A percentile compares a stretch with the other conserved stretches of the same genome.
phyloP scores from a whole-genome alignment of 2,797 vertebrate species.

The Anisognathus igniventris region DNA sequence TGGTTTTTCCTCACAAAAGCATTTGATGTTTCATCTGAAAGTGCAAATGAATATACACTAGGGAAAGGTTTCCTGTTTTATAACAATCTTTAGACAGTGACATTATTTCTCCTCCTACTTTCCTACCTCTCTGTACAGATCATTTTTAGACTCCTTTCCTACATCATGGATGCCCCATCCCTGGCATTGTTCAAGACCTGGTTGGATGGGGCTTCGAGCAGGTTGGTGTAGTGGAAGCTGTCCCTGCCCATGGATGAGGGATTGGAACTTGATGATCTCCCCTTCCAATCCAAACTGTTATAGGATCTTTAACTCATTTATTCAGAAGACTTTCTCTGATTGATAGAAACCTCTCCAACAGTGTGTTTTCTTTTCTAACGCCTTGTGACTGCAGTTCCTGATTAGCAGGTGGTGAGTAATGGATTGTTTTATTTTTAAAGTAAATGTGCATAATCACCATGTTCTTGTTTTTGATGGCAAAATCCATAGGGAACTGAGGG shows the following conservation, averaged over 20 bases:
- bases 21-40: background rate
- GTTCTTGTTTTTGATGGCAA: background rate
- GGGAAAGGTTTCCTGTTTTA: background rate
- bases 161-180: background rate
- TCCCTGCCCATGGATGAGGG: background rate
- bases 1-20: background rate
- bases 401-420: background rate
- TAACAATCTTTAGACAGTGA: background rate
- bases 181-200: background rate
- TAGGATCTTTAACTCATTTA: background rate
- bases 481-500: background rate
- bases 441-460: accelerated
- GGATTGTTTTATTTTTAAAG: background rate
- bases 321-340: background rate
- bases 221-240: background rate
- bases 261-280: background rate
- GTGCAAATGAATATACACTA: background rate
- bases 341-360: background rate
- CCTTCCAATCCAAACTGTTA: background rate
- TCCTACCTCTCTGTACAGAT: background rate
- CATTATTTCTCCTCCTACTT: background rate
- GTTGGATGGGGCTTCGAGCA: background rate
- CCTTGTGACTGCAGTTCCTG: background rate
- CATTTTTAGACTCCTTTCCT: background rate
- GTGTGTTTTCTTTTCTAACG: background rate